Base-by-base conservation (phyloP, 2,113 vertebrate genomes). In the Melanerpes aurifrons region DNA sequence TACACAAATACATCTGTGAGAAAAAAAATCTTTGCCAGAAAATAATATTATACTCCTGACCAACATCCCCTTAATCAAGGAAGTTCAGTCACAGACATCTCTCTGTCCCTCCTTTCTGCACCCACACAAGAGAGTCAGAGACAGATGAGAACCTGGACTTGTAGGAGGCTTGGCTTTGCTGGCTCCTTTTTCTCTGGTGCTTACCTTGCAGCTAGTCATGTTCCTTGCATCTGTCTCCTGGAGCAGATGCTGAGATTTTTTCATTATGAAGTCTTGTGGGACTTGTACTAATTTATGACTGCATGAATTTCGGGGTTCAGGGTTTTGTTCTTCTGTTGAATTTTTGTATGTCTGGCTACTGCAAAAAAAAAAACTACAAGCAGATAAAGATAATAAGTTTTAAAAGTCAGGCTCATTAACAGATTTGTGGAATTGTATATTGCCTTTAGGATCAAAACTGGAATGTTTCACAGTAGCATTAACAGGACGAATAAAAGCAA, bases 21-120 rank as follows among this genome's bases (percentile, higher is more conserved):
- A 75, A 91, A 93, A 84, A 93, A 85, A 80, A 80, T 29, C n/a
- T 70, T 57, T 71, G 75, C 82, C 77, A 63, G 83, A 93, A 94
- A 85, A 90, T 19, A 74, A 43, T 66, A 84, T 47, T 71, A 57
- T n/a, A 19, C 45, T 91, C 12, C 78, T 48, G 45, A 83, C 12
- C 21, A 69, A 35, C 69, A 74, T 71, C 12, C 43, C 82, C 69
- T 81, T 81, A 78, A 96, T 87, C 82, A 90, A 91, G 93, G 73
- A 86, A 81, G 17, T 31, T 79, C 3, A 3, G 31, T 71, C 3
- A 1, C 40, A 73, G 76, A 35, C 0, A 0, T 40, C 11, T 70
- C 66, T 61, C 87, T 69, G 28, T 43, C 29, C 43, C 62, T 86
- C 28, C 48, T 54, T 53, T 74, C 37, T 43, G 71, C 0, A 0